phyloP scores from a whole-genome alignment of 2,797 vertebrate genomes.

The Mus spretus region DNA sequence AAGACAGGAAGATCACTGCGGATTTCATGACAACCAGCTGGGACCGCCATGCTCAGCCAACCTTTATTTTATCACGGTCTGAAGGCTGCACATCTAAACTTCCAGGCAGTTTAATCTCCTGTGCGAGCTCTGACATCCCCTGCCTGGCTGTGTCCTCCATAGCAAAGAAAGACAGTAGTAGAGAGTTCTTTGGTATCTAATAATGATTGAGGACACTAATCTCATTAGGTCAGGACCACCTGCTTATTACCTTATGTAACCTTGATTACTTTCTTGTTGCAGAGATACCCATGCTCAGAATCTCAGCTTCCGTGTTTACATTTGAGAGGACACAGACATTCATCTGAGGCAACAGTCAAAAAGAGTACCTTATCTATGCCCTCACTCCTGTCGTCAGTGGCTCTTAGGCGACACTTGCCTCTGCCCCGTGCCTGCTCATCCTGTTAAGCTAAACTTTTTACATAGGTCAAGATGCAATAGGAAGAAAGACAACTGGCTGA shows the following conservation, averaged over 20 bases:
- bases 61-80: conserved; percentile 35
- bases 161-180: background rate
- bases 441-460: background rate
- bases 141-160: background rate
- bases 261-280: background rate
- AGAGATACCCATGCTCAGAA: background rate
- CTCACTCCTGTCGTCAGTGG: background rate
- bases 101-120: conserved; percentile 14
- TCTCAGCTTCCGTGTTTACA: background rate
- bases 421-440: background rate
- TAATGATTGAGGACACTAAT: background rate
- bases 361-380: background rate
- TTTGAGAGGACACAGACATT: background rate
- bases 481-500: background rate
- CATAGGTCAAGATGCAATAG: background rate
- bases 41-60: background rate
- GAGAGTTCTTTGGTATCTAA: background rate
- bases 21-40: background rate
- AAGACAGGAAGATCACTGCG: background rate
- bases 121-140: background rate
- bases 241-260: background rate
- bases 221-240: background rate
- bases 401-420: background rate
- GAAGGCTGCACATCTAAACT: background rate
- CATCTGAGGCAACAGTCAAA: background rate